Evolutionary conservation across 2,113 vertebrate genomes (phyloP).

Genomic region (Puntigrus tetrazona): DNA sequence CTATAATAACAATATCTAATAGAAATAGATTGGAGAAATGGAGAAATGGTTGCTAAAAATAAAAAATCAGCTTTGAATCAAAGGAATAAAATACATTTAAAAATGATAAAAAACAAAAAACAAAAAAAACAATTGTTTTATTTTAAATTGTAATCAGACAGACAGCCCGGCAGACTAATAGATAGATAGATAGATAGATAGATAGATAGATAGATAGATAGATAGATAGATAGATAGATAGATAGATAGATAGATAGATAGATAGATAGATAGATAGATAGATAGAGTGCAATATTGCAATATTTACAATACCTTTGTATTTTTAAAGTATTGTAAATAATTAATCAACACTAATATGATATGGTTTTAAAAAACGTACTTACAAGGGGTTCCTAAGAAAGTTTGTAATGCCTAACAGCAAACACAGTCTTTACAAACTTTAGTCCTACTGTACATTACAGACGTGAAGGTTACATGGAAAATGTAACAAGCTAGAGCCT

Average conservation of each 20-base stretch:
- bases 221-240: background rate
- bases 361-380: background rate
- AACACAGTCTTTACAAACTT: background rate
- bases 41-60: too few species aligned
- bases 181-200: background rate
- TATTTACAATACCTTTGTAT: too few species aligned
- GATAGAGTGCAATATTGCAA: too few species aligned
- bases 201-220: background rate
- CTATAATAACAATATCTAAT: too few species aligned
- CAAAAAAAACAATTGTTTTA: too few species aligned
- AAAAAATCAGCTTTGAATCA: too few species aligned
- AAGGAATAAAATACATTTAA: too few species aligned
- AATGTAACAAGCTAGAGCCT: conserved; percentile 18
- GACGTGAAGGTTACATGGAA: conserved; percentile 36
- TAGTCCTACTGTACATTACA: background rate
- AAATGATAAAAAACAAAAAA: too few species aligned
- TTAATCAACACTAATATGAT: background rate
- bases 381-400: background rate
- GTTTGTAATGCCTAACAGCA: background rate
- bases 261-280: background rate
- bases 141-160: background rate
- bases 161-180: too few species aligned
- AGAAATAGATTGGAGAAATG: too few species aligned
- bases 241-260: background rate
- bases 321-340: background rate